phyloP scores from a whole-genome alignment of 2,888 invertebrate species.

The Augiades crinisus region DNA sequence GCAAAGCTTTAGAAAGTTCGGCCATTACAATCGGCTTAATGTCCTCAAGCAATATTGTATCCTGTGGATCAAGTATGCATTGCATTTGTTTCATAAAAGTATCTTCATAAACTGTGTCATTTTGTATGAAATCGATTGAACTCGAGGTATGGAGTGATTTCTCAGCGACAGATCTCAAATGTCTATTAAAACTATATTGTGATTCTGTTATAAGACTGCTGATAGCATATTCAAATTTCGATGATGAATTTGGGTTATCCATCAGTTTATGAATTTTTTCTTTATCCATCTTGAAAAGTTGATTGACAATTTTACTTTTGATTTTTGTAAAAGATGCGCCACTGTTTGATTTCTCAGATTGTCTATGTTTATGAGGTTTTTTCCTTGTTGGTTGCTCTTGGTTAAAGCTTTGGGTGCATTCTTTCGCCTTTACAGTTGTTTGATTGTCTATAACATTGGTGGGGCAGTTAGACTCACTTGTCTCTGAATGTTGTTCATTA shows the following conservation, averaged over 20 bases:
- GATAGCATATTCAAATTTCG: slow-evolving; percentile 77
- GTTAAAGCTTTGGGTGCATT: slow-evolving; percentile 34
- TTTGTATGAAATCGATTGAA: slow-evolving; percentile 72
- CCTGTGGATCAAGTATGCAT: slow-evolving; percentile 80
- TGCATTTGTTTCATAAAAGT: slow-evolving; percentile 88
- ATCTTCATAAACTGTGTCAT: slow-evolving; percentile 85
- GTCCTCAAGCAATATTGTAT: slow-evolving; percentile 78
- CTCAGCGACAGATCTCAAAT: slow-evolving; percentile 70
- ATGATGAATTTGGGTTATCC: slow-evolving; percentile 73
- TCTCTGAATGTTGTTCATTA: slow-evolving; percentile 48
- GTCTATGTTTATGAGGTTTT: slow-evolving; percentile 46
- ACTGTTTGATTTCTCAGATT: slow-evolving; percentile 49
- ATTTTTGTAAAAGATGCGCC: slow-evolving; percentile 56
- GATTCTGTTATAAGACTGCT: slow-evolving; percentile 75
- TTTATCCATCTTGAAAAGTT: slow-evolving; percentile 77
- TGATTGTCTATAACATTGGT: slow-evolving; percentile 40
- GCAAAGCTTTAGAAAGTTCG: slow-evolving; percentile 80
- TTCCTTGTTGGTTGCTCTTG: slow-evolving; percentile 53
- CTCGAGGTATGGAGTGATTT: slow-evolving; percentile 64
- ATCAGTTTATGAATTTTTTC: slow-evolving; percentile 71
- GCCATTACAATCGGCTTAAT: slow-evolving; percentile 82
- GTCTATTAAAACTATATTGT: slow-evolving; percentile 70
- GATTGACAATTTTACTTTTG: slow-evolving; percentile 72
- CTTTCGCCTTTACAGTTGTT: slow-evolving; percentile 33
- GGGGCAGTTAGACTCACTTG: slow-evolving; percentile 33